A percentile compares a stretch with the other conserved stretches of the same genome.
These are phyloP conservation scores for Nomada flava DNA, from an alignment of 2,888 invertebrate species.

Conservation along the genomic window DNA sequence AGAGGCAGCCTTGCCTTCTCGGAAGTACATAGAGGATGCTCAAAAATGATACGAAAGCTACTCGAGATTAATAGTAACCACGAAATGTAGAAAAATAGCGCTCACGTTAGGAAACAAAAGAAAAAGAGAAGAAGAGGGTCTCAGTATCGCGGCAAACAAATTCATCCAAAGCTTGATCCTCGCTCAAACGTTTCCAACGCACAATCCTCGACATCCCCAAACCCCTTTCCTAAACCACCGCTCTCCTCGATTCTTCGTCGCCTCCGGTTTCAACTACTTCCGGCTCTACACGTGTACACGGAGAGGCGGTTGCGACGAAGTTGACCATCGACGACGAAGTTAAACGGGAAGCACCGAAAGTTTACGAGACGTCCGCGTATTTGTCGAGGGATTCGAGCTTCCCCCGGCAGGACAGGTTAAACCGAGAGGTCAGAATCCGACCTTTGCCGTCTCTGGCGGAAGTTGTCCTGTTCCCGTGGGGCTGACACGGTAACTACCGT, in stretches of 20 bases:
- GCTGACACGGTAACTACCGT: slow-evolving; percentile 49
- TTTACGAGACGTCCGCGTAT: slow-evolving; percentile 62
- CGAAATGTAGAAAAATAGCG: too few species aligned
- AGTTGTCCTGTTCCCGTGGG: slow-evolving; percentile 45
- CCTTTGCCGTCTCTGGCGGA: slow-evolving; percentile 39
- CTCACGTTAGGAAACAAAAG: too few species aligned
- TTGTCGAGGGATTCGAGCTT: slow-evolving; percentile 56
- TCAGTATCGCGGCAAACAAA: too few species aligned
- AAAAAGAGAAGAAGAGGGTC: too few species aligned
- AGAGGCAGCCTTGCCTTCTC: too few species aligned
- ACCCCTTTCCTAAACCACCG: not conserved
- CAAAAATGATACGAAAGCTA: too few species aligned
- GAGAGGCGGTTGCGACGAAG: slow-evolving; percentile 11
- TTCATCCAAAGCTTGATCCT: not conserved
- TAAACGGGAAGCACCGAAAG: slow-evolving; percentile 56
- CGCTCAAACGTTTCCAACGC: not conserved
- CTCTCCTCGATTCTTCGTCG: not conserved
- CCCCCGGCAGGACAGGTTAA: slow-evolving; percentile 52
- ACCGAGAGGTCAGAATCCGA: slow-evolving; percentile 40
- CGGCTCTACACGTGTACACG: slow-evolving; percentile 19
- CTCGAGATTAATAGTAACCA: too few species aligned
- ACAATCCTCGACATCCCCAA: not conserved
- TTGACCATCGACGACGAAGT: slow-evolving; percentile 48
- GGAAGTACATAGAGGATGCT: too few species aligned
- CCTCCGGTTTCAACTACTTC: not conserved